Evolutionary conservation across 2,888 invertebrate species (phyloP), one percentile per base, ranked within the genome.

Genomic region (Drosophila lacicola): DNA sequence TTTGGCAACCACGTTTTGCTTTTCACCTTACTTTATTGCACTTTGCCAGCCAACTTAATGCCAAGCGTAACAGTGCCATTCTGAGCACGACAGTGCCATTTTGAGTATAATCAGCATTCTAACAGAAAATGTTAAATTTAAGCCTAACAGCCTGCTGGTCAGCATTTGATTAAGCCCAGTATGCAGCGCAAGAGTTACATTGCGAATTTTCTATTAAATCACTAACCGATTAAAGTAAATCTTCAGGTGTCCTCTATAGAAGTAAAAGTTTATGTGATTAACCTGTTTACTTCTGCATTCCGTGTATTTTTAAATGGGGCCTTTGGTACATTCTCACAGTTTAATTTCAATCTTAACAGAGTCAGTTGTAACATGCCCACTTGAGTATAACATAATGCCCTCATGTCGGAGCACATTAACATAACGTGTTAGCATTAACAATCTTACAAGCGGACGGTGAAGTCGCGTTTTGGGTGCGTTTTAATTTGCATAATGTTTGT

Each of bases 381-480:
- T 60, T 60, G 73, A 72, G 73, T 49, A 47, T 33, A 55, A 55
- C 45, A 67, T 11, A 2, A 9, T 21, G 29, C 13, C 13, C 46
- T 42, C 34, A 58, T 19, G 42, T 33, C 17, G 9, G 6, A 34
- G n/a, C 19, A 33, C 49, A 51, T 46, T 70, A 74, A 70, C 50
- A 55, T 66, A 21, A 13, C 1, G 39, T 41, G 29, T 47, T 74
- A 74, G 53, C 74, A 74, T 74, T 75, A 65, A 75, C 55, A 69
- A 76, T 69, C 51, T 65, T 69, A 60, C 69, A 69, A 76, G 72
- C 69, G 69, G 45, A 73, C 76, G 69, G 65, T 66, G n/a, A 65
- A 56, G 72, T 69, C 69, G 76, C 55, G 73, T 70, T 68, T 72
- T 58, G 50, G 46, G 45, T 64, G 55, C 75, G 69, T 75, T 64